Evolutionary conservation across 2,113 vertebrate genomes (phyloP).

Genomic region (Aptenodytes patagonicus): DNA sequence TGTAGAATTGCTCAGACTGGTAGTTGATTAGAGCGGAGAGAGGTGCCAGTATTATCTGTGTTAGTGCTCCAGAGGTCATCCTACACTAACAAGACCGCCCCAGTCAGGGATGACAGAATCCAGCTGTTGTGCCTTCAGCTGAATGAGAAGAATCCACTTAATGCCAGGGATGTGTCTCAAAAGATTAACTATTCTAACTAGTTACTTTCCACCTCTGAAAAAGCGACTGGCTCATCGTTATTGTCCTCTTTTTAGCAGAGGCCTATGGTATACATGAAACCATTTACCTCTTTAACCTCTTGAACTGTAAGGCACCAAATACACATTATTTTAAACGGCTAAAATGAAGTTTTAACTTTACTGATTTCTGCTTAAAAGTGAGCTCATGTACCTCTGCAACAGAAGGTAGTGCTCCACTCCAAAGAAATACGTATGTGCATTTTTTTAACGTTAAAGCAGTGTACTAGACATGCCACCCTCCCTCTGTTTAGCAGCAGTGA

Average conservation of each 20-base stretch:
- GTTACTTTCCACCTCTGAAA: conserved; percentile 65
- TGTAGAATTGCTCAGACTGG: conserved; percentile 83
- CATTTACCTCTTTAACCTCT: conserved; percentile 78
- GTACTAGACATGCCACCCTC: not conserved
- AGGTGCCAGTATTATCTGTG: conserved; percentile 98
- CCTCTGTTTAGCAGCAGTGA: not conserved
- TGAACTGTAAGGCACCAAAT: conserved; percentile 51
- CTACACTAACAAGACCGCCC: conserved; percentile 92
- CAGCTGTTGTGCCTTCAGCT: conserved; percentile 80
- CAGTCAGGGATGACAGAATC: conserved; percentile 85
- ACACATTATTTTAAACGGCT: conserved; percentile 19
- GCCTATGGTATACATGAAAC: conserved; percentile 57
- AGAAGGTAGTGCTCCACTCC: not conserved
- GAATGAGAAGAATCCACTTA: conserved; percentile 75
- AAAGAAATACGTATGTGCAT: not conserved
- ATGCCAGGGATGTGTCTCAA: conserved; percentile 61
- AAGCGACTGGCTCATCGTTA: conserved; percentile 58
- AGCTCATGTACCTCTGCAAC: not conserved
- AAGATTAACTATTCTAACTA: conserved; percentile 68
- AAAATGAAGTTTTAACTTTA: not conserved
- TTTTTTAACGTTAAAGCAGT: not conserved
- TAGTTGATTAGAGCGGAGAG: conserved; percentile 84
- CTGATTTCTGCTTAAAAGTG: not conserved
- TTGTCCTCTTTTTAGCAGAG: conserved; percentile 44
- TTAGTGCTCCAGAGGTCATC: conserved; percentile 89